Base-by-base conservation (phyloP, 2,797 vertebrate species). In the Eulemur albifrons region DNA sequence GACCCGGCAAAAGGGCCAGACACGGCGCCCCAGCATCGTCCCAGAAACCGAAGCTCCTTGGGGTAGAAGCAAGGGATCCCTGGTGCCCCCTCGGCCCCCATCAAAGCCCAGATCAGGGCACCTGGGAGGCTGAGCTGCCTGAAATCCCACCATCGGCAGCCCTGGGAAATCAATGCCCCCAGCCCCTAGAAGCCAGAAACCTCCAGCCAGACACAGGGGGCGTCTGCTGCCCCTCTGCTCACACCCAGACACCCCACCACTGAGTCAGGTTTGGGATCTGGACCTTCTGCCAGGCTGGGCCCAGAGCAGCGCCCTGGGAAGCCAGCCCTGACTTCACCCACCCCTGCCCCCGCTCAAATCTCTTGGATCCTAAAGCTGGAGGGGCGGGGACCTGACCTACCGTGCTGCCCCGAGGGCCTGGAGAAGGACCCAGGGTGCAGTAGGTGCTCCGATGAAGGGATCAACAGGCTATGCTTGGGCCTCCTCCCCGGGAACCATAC, bases 391-490 rank as follows among this genome's bases (percentile, higher is more conserved):
- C 38, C 40, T 10, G 18, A n/a, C 1, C 2, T 0, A 17, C 20
- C 15, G 0, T 0, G 13, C 52, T 12, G 17, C 69, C 45, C 20
- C 0, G 0, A 4, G 6, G 59, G 21, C 38, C 54, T 48, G 18
- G 23, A 45, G 59, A 38, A 88, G 38, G 14, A 25, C 38, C 30
- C 14, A 43, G 43, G 30, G 15, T 12, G 35, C 17, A 61, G 76
- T 4, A 4, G 6, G 5, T 30, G 8, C 57, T 54, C 27, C 35
- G 25, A 54, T 3, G 11, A 30, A 12, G n/a, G 38, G 52, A 6
- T 38, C 43, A 23, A 30, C 0, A 0, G 69, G 21, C 63, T 73
- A 20, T 48, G 54, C 65, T 17, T 0, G 32, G 52, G 61, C 40
- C 15, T 45, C 21, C 65, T 35, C 70, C 57, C 88, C 21, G 5